Base-by-base conservation (phyloP, 2,113 vertebrate species). In the Hippocampus mohnikei region DNA sequence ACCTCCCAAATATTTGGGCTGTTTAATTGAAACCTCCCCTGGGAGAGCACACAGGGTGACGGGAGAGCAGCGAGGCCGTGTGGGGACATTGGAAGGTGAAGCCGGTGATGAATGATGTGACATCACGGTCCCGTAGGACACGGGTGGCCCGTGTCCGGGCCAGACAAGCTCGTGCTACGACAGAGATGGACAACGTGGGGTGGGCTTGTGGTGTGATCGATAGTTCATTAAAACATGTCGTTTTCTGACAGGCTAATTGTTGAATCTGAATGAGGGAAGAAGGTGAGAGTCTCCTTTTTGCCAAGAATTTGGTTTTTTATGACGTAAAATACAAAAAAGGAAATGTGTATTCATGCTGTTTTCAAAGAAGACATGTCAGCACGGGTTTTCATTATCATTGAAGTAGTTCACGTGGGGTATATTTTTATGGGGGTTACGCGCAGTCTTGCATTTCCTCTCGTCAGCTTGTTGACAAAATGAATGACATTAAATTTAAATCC, bases 161-260 rank as follows among this genome's bases (percentile, higher is more conserved):
- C 55, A 44, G 50, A 80, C 78, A 75, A 27, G 52, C 1, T 52
- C 84, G 78, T 68, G 37, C 75, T 70, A 29, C 13, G 0, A 63
- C 73, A 81, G 70, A 73, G 80, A 86, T 79, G 84, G 80, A 87
- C 82, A 69, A 50, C 5, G 15, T 74, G 61, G 44, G 78, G 37
- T 27, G 16, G 21, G 41, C 48, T 27, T 13, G 72, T 53, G 65
- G 20, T 79, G 75, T 89, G 86, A 93, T 93, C 88, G 88, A 81
- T 90, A 90, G 91, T 92, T 92, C 90, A 92, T 92, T 82, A 85
- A 81, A 89, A 85, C 81, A 79, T 85, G 85, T 89, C 79, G 88
- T 84, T 69, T 69, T 62, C 75, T 80, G 88, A 87, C 75, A 78
- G 80, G 78, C 78, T 78, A 87, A 79, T 76, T 86, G 85, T 78